A percentile compares a stretch with the other conserved stretches of the same genome.
Conservation (phyloP, 2,797 vertebrate species). For the Brotula barbata region DNA sequence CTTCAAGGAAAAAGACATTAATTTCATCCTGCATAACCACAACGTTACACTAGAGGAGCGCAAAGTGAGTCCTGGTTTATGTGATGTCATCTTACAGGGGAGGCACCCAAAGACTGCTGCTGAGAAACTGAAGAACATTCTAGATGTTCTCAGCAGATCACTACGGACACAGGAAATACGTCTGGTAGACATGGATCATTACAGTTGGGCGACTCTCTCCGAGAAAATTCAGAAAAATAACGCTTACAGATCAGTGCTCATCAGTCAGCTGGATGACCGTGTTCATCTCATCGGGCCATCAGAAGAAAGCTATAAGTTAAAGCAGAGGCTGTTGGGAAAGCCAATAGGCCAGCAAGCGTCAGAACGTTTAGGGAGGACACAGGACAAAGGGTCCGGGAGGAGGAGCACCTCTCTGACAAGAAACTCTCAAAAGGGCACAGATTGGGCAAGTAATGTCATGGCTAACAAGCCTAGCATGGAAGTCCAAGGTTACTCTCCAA, state of each 20-base stretch:
- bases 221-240: not conserved
- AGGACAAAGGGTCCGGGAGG: not conserved
- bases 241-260: conserved; percentile 30
- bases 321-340: conserved; percentile 55
- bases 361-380: not conserved
- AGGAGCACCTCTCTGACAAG: conserved; percentile 66
- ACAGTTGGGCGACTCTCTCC: not conserved
- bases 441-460: fast-evolving
- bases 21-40: not conserved
- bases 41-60: fast-evolving
- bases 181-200: conserved; percentile 5
- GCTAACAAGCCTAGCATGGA: not conserved
- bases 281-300: conserved; percentile 69
- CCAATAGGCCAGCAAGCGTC: not conserved
- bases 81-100: conserved; percentile 42
- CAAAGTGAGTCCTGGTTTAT: not conserved
- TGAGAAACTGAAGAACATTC: conserved; percentile 30
- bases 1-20: conserved; percentile 13
- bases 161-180: conserved; percentile 70
- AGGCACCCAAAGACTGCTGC: not conserved
- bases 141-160: not conserved
- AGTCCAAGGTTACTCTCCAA: conserved; percentile 13
- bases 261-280: not conserved
- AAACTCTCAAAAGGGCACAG: not conserved
- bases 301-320: conserved; percentile 49